Base-by-base conservation (phyloP, 2,797 vertebrate species). In the Characodon lateralis region DNA sequence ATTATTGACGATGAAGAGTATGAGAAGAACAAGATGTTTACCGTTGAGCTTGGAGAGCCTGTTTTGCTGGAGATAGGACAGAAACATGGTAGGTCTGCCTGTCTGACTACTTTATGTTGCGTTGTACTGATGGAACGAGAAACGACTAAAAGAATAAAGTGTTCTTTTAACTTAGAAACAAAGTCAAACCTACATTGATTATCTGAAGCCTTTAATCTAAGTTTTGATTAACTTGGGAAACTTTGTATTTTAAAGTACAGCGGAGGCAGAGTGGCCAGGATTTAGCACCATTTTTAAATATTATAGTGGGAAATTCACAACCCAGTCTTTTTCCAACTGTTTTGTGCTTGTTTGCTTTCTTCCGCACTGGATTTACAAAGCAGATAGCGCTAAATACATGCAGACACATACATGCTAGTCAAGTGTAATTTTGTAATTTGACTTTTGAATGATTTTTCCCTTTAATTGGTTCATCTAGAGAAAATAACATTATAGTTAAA, bases 1-100 rank as follows among this genome's bases (percentile, higher is more conserved):
- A 96, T 97, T 51, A 96, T 97, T 5, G 96, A 97, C 6, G 96
- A 97, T 65, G 96, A 97, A 73, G 96, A 96, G 89, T 97, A 97
- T 5, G 96, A 97, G 91, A 97, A 97, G 90, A 97, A 97, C 83
- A 97, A 97, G 92, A 90, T 89, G 53, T 97, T 97, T 89, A 94
- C 83, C 84, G 91, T 97, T 50, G 96, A 96, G 88, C 91, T 97
- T 84, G 96, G 95, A 5, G 96, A 96, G 55, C 96, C 96, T 0
- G 79, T 96, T 26, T 92, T 96, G 50, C 78, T 96, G 86, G 96
- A 96, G 87, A 95, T 95, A 3, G 95, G 96, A 77, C 95, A 95
- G 87, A 95, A 95, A 83, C 95, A 96, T 0, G 96, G 89, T 92
- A 55, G 7, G 89, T 78, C 7, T 71, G n/a, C n/a, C 18, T 61